Evolutionary conservation across 2,797 vertebrate species (phyloP), one percentile per base, ranked within the genome.

Genomic region (Enteromius radiatus): DNA sequence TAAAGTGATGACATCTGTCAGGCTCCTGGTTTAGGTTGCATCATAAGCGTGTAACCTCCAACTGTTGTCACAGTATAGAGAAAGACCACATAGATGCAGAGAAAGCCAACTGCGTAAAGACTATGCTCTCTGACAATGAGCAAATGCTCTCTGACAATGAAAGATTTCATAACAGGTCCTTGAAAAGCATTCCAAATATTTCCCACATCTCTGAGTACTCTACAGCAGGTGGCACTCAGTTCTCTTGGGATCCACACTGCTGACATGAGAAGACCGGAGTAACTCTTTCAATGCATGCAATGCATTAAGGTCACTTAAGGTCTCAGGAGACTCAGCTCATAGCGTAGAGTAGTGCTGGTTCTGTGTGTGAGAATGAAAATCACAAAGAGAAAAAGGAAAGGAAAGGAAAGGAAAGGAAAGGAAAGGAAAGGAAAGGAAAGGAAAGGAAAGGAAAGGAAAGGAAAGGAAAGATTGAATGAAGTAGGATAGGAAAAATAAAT

Each of bases 261-360:
- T 49, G 15, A 38, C 5, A 64, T 15, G 12, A 78, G 31, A 12
- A 63, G 28, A 78, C 23, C 33, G n/a, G 28, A 74, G 33, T 8
- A 80, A 41, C 43, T 65, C 21, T 78, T 65, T 74, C 56, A 74
- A 21, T 17, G 80, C 59, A 52, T 49, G 43, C 70, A 81, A 41
- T 9, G 43, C 43, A 81, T 81, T 81, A 52, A 52, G 70, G 54
- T 64, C 45, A 63, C 59, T 49, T 74, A 64, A 52, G 59, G 80
- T 81, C 33, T 52, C 59, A 63, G 10, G 70, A 81, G 70, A 64
- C 69, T 12, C n/a, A 3, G 1, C 45, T 54, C 6, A 21, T 47
- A 47, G 10, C 21, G 3, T 28, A 33, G 8, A 23, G 56, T 7
- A 68, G 45, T 3, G 33, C 33, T 28, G 67, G 31, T 9, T 61